A percentile compares a stretch with the other conserved stretches of the same genome.
phyloP scores from a whole-genome alignment of 2,797 vertebrate species.

The Crenichthys baileyi region DNA sequence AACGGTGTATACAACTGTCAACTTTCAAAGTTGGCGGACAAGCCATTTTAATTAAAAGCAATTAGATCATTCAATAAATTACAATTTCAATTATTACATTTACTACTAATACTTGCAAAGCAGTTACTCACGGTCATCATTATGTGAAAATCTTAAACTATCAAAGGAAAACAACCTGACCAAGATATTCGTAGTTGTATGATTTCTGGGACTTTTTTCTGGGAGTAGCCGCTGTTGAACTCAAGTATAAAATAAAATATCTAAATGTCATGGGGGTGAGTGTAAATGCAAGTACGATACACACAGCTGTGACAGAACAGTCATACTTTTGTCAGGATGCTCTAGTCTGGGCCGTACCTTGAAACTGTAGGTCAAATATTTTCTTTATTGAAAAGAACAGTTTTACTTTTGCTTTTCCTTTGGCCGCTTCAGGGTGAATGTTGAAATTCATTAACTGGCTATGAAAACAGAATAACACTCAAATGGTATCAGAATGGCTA shows the following conservation, averaged over 20 bases:
- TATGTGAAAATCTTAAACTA: not conserved
- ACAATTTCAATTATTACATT: not conserved
- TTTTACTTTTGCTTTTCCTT: not conserved
- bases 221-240: not conserved
- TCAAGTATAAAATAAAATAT: constrained; percentile 4
- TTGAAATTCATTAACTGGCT: not conserved
- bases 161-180: not conserved
- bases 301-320: constrained; percentile 12
- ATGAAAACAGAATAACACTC: not conserved
- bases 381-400: constrained; percentile 18
- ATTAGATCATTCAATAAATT: not conserved
- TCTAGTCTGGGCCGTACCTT: constrained; percentile 39
- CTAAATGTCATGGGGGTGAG: constrained; percentile 6
- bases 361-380: constrained; percentile 34
- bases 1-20: not conserved
- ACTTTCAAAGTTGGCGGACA: not conserved
- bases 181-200: not conserved
- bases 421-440: not conserved
- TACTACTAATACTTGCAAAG: not conserved
- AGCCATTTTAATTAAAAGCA: not conserved
- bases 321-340: constrained; percentile 18
- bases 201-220: constrained; percentile 2
- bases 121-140: not conserved
- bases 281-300: constrained; percentile 35
- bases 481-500: not conserved